phyloP scores from a whole-genome alignment of 2,888 invertebrate genomes.

The Drosophila pseudotalamancana region DNA sequence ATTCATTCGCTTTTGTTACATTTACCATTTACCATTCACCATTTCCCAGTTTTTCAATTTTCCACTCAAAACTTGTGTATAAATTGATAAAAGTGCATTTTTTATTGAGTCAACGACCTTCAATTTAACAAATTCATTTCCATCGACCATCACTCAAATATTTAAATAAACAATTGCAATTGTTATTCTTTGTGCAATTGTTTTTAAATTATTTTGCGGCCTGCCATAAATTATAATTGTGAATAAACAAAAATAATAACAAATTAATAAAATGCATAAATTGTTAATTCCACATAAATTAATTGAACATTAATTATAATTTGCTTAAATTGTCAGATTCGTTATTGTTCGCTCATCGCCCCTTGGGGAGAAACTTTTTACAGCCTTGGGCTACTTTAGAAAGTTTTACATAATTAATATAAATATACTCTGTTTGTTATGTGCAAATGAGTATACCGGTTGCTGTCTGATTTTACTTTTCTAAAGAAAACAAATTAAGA shows the following conservation, averaged over 20 bases:
- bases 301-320: slow-evolving; percentile 61
- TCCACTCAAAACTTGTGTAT: slow-evolving; percentile 3
- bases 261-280: background rate
- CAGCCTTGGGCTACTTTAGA: background rate
- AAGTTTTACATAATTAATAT: background rate
- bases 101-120: slow-evolving; percentile 27
- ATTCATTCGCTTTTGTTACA: slow-evolving; percentile 68
- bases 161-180: slow-evolving; percentile 30
- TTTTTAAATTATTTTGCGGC: slow-evolving; percentile 22
- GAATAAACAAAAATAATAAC: background rate
- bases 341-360: background rate
- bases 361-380: background rate
- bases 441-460: background rate
- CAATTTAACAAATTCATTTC: slow-evolving; percentile 1
- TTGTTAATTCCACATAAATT: slow-evolving; percentile 41
- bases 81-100: slow-evolving; percentile 44
- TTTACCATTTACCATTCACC: slow-evolving; percentile 39
- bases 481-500: too few relatives aligned
- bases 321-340: slow-evolving; percentile 37
- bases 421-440: background rate
- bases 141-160: slow-evolving; percentile 29
- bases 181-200: slow-evolving; percentile 20
- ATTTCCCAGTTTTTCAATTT: background rate
- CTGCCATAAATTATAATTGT: slow-evolving; percentile 23
- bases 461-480: background rate